These are phyloP conservation scores for Thamnophis elegans DNA, from an alignment of 2,797 vertebrate genomes.

Conservation along the genomic window DNA sequence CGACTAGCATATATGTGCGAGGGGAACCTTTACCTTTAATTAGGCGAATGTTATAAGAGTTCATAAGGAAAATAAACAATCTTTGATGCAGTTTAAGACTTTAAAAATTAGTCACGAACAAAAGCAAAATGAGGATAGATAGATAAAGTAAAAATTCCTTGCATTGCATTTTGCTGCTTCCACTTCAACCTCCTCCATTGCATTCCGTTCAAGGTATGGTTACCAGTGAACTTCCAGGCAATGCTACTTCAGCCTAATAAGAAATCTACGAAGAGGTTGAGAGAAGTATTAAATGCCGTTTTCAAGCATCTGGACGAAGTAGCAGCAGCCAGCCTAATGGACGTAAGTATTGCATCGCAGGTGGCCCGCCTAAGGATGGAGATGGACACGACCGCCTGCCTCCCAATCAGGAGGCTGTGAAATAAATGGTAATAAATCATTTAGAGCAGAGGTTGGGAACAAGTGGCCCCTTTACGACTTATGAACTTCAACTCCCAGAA, in stretches of 20 bases:
- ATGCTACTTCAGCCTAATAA: conserved; percentile 86
- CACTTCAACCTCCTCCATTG: rapidly evolving
- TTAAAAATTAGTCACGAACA: background rate
- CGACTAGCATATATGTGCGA: too few relatives aligned
- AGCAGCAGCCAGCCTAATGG: conserved; percentile 77
- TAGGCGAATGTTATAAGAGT: background rate
- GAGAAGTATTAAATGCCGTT: conserved; percentile 82
- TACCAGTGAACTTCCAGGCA: conserved; percentile 91
- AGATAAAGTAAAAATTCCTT: background rate
- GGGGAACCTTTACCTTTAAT: background rate
- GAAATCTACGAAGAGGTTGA: conserved; percentile 80
- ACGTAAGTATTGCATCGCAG: conserved; percentile 73
- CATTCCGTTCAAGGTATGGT: conserved; percentile 81
- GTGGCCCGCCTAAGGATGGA: background rate
- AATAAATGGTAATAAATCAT: background rate
- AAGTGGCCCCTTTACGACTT: background rate
- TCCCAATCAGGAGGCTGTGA: background rate
- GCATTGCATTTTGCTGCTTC: background rate
- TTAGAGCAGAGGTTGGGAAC: background rate
- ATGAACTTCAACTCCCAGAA: background rate
- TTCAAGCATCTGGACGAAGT: conserved; percentile 89
- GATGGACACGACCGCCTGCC: background rate
- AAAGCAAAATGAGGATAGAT: background rate
- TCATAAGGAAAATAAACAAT: background rate
- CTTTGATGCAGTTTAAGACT: background rate